Base-by-base conservation (phyloP, 2,888 invertebrate genomes). In the Galeopsomyia nigrocyanea region DNA sequence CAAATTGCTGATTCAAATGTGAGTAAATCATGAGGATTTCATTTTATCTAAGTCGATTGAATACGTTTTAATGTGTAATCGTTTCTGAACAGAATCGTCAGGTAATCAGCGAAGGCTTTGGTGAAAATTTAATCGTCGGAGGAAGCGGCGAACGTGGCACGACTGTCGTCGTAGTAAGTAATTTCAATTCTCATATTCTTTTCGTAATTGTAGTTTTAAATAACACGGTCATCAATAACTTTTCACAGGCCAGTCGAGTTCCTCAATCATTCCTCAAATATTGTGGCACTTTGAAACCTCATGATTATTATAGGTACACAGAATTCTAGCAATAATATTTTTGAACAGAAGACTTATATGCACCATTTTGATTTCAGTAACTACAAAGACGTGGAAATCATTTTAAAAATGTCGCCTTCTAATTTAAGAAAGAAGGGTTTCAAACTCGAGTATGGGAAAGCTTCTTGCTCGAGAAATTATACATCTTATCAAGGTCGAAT, bases 401-500 rank as follows among this genome's bases (percentile, higher is more conserved):
- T 84, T 65, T 91, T 92, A 77, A 87, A 87, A 50, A 73, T 79
- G 3, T 66, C 66, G n/a, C 87, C 88, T 2, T 86, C 88, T 67
- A 81, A 82, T 0, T 75, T 78, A 19, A 85, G 82, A 75, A 89
- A 90, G 56, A 90, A 87, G 82, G 92, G 93, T 49, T 92, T 96
- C 80, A 90, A 91, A 87, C 82, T 95, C 5, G 90, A 91, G 78
- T 90, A 91, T 74, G 83, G 86, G n/a, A 85, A 87, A 31, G 85
- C 89, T 22, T 89, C 86, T n/a, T 94, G 94, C 79, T 89, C 89
- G 80, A 88, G 91, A 75, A 95, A 94, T 79, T 95, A 91, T 80
- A 92, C 92, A 0, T 90, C 89, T 0, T 81, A 88, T 0, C 92
- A 92, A 81, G 96, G 96, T 1, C 89, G 93, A 79, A 89, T 96